A percentile compares a stretch with the other conserved stretches of the same genome.
These are phyloP conservation scores for Xylophagus ater DNA, from an alignment of 2,888 invertebrate species.

Conservation along the genomic window DNA sequence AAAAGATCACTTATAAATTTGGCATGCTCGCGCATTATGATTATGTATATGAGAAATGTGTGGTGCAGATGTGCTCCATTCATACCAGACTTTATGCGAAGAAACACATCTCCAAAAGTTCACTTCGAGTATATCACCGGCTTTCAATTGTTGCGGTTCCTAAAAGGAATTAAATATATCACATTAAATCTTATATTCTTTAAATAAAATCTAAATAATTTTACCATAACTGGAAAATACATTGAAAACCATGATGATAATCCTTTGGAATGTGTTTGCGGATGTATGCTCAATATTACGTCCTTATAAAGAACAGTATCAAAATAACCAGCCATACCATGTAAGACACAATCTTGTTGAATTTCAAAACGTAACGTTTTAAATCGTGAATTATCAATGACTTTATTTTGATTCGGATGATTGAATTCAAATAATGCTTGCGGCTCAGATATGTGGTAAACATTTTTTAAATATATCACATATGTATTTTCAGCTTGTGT, in stretches of 20 bases:
- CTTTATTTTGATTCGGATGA: conserved; percentile 72
- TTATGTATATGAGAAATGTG: conserved; percentile 30
- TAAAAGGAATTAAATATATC: conserved; percentile 16
- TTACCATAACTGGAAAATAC: conserved; percentile 77
- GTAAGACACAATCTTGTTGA: conserved; percentile 66
- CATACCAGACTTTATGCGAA: conserved; percentile 85
- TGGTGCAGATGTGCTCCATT: conserved; percentile 57
- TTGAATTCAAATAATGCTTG: conserved; percentile 66
- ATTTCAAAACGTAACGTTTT: conserved; percentile 56
- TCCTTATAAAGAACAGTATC: conserved; percentile 77
- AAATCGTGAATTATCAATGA: conserved; percentile 62
- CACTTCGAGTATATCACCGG: conserved; percentile 59
- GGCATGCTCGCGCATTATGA: conserved; percentile 26
- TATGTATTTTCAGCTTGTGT: conserved; percentile 67
- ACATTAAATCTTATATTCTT: neutral
- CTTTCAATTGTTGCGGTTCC: conserved; percentile 46
- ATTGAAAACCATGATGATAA: conserved; percentile 99
- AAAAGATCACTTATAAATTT: conserved; percentile 23
- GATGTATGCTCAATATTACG: conserved; percentile 79
- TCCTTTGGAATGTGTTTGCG: conserved; percentile 74
- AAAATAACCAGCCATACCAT: conserved; percentile 95
- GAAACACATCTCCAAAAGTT: conserved; percentile 80
- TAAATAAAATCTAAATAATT: conserved; percentile 16
- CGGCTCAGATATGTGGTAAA: conserved; percentile 34
- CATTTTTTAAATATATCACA: conserved; percentile 60